Evolutionary conservation across 2,888 invertebrate species (phyloP), one percentile per base, ranked within the genome.

Genomic region (Eudemis profundana): DNA sequence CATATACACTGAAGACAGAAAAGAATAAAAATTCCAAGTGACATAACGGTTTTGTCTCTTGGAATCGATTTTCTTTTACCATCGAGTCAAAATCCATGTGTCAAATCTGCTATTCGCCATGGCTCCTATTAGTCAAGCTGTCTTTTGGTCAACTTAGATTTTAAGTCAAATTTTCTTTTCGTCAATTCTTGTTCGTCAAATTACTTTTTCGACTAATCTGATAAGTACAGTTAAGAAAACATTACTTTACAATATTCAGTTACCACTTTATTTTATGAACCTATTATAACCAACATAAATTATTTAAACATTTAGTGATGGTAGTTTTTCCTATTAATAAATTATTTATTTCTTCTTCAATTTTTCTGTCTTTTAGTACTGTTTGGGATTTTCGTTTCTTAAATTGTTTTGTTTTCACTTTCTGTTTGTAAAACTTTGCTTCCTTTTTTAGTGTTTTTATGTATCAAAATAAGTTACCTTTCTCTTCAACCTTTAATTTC

Each of bases 1-100:
- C 66, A 70, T 44, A 57, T 42, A 47, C 19, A 51, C n/a, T 3
- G 8, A 38, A 44, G 15, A 33, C 17, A 7, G 27, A 44, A 27
- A 42, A 42, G n/a, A 56, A 17, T 40, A 54, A 51, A 51, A n/a
- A 14, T 14, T 7, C 40, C 5, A 42, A 27, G 15, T 54, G 23
- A 23, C 14, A 17, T 1, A 33, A 12, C 10, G 15, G 23, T 15
- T 14, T 5, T 33, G 4, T 29, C 12, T 7, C 21, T 14, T 14
- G 14, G 38, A 19, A 15, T 7, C 14, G 21, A 5, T 21, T n/a
- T 33, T 12, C 46, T 10, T 19, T 33, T n/a, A n/a, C 23, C 5
- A 23, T 23, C 3, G 23, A 4, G 23, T n/a, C n/a, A n/a, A n/a
- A n/a, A n/a, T n/a, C n/a, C n/a, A n/a, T n/a, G n/a, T n/a, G n/a